Conservation (phyloP, 1,140 invertebrate genomes). For the Melipona quadrifasciata region DNA sequence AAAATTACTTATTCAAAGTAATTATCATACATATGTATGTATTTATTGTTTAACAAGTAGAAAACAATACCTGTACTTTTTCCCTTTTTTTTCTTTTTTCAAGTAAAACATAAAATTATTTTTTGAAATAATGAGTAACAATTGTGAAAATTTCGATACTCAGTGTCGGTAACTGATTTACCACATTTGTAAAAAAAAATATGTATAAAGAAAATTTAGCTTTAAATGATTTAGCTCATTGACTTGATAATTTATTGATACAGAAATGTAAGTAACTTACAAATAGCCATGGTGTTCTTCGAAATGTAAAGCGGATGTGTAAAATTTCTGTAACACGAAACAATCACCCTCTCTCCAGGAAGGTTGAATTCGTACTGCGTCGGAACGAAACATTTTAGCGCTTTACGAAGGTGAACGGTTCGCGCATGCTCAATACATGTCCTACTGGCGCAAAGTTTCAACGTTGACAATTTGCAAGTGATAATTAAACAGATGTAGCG, state of each 20-base stretch:
- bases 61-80: not conserved
- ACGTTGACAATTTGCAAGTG: not conserved
- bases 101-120: not conserved
- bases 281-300: slow-evolving; percentile 57
- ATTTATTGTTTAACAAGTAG: not conserved
- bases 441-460: not conserved
- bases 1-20: not conserved
- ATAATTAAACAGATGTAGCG: slow-evolving; percentile 43
- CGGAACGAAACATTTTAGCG: slow-evolving; percentile 5
- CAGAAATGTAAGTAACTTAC: slow-evolving; percentile 36
- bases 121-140: not conserved
- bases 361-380: slow-evolving; percentile 49
- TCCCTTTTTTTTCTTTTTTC: not conserved
- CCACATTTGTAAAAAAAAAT: no score
- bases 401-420: not conserved
- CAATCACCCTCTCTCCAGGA: not conserved
- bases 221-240: no score
- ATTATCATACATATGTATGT: not conserved
- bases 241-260: not conserved
- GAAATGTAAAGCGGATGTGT: not conserved
- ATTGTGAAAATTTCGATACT: not conserved
- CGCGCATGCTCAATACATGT: not conserved
- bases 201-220: no score
- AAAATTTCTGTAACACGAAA: not conserved
- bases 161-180: not conserved